Percentiles rank a stretch among this genome's conserved stretches.
These are phyloP conservation scores for Triops cancriformis DNA, from an alignment of 1,140 invertebrate genomes.

Conservation along the genomic window DNA sequence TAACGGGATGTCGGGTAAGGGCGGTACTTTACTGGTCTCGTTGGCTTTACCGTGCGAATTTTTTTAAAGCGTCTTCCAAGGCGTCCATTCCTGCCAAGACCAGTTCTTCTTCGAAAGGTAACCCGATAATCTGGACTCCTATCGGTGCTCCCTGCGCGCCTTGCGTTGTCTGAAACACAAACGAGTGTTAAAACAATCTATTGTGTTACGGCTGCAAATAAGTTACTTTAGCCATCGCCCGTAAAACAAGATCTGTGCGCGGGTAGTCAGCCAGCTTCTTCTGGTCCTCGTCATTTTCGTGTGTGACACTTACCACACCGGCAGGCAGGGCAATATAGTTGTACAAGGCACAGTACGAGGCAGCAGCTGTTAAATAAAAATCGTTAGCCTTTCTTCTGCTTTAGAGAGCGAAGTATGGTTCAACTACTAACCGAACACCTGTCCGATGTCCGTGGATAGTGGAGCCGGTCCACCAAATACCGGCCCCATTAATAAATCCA, in stretches of 20 bases:
- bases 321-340: conserved; percentile 38
- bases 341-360: conserved; percentile 33
- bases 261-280: conserved; percentile 33
- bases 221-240: conserved; percentile 30
- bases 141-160: conserved; percentile 38
- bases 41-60: neutral
- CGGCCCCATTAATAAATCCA: conserved; percentile 28
- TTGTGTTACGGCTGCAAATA: neutral
- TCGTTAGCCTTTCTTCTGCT: neutral
- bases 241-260: conserved; percentile 29
- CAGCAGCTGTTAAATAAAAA: conserved; percentile 24
- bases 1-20: no score
- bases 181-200: conserved; percentile 10
- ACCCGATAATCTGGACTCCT: conserved; percentile 39
- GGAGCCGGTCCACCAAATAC: conserved; percentile 27
- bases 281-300: conserved; percentile 36
- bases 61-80: conserved; percentile 29
- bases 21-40: no score
- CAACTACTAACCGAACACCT: conserved; percentile 19
- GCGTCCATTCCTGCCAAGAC: conserved; percentile 36
- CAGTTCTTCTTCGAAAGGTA: conserved; percentile 40
- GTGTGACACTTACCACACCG: conserved; percentile 36
- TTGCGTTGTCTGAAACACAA: conserved; percentile 29
- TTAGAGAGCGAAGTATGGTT: neutral
- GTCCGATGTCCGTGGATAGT: neutral